Evolutionary conservation across 2,888 invertebrate species (phyloP), one percentile per base, ranked within the genome.

Genomic region (Scaptomyza cyrtandrae): DNA sequence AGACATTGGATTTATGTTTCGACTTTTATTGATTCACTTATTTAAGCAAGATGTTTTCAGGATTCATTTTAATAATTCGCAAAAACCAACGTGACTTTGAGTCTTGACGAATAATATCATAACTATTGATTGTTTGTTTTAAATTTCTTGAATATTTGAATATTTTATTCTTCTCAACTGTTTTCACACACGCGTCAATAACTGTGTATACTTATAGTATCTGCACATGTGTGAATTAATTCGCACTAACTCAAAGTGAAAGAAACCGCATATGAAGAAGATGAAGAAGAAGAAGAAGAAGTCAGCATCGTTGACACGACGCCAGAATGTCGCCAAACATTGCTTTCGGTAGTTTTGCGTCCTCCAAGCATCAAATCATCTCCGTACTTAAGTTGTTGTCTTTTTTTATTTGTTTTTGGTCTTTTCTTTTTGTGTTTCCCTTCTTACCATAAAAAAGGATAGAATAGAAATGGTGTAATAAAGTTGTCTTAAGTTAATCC

Each of bases 261-360:
- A 39, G 39, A 39, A 14, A 11, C 11, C 1, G 24, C 1, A 1
- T 24, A 2, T 24, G n/a, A n/a, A n/a, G n/a, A n/a, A n/a, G n/a
- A n/a, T n/a, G n/a, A n/a, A 33, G 39, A 14, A n/a, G 39, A 39
- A 39, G 39, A 1, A 41, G 41, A 58, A 62, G 70, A 60, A 74
- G 79, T 48, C 65, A 70, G 60, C 73, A 65, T 67, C 67, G 68
- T 74, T 66, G 78, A 75, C 62, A 29, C 69, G 84, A 67, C 85
- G 85, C 55, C 81, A 69, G 61, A 57, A 46, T 86, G 81, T 86
- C 81, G 81, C 81, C 81, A 82, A 24, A 41, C 53, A 41, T 48
- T 45, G 45, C 50, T 50, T 50, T 52, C 27, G 44, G 31, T 66
- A 54, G 49, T 48, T 54, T 39, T 48, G 55, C 16, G 27, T 54